Evolutionary conservation across 2,888 invertebrate genomes (phyloP).

Genomic region (Sturmia bella): DNA sequence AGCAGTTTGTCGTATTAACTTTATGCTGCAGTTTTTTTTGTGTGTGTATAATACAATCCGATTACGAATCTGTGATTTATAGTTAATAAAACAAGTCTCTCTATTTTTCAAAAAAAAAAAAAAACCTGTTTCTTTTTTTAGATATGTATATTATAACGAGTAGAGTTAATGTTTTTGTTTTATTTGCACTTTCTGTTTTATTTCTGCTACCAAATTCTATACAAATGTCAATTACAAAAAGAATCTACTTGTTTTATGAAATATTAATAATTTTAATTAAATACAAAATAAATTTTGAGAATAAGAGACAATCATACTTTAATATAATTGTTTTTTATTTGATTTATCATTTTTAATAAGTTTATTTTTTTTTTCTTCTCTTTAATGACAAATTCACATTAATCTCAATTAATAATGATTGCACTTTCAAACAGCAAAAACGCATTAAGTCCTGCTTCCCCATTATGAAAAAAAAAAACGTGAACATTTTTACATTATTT

Average conservation of each 20-base stretch:
- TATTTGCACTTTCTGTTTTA: too few species aligned
- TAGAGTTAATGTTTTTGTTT: too few species aligned
- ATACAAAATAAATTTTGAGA: constrained; percentile 1
- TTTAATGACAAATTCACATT: constrained; percentile 29
- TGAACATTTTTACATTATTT: background rate
- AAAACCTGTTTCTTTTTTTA: too few species aligned
- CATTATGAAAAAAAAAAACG: constrained; percentile 8
- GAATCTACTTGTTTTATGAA: background rate
- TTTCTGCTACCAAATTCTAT: too few species aligned
- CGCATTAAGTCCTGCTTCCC: background rate
- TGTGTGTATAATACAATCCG: too few species aligned
- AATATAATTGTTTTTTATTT: constrained; percentile 16
- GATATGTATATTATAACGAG: too few species aligned
- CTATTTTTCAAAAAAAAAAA: too few species aligned
- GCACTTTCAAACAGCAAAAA: constrained; percentile 6
- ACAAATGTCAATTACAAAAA: too few species aligned
- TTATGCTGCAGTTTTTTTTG: too few species aligned
- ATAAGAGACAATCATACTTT: constrained; percentile 4
- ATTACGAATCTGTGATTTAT: too few species aligned
- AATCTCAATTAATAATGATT: constrained; percentile 54
- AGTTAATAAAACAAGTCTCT: too few species aligned
- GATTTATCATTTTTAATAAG: constrained; percentile 37
- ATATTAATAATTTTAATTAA: background rate
- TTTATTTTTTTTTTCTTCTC: constrained; percentile 11
- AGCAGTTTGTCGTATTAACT: too few species aligned